Evolutionary conservation across 2,888 invertebrate genomes (phyloP), one percentile per base, ranked within the genome.

Genomic region (Philonicus albiceps): DNA sequence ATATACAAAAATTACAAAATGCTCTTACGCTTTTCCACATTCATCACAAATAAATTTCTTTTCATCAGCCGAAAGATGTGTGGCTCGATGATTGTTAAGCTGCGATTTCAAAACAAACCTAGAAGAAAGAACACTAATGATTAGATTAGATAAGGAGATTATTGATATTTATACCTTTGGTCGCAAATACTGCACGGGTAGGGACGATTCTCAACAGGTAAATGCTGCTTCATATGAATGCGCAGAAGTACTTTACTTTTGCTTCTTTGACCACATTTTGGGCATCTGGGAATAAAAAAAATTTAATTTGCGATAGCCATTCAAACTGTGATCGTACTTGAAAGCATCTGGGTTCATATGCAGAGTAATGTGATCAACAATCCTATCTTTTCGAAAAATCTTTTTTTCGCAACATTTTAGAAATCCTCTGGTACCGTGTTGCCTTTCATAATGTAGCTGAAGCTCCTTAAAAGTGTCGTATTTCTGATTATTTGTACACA

Each of bases 141-240:
- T 16, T 27, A 0, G 3, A 72, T 4, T 0, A 73, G 30, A 73
- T 22, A 72, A 4, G 1, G 5, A 30, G 2, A 4, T 22, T 30
- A 13, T 73, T 27, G 19, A 80, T 11, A 27, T 4, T 72, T 11
- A 34, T 85, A 88, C 87, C 87, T 87, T 75, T 88, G 87, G 16
- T 85, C 80, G 64, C 88, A 88, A 55, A 85, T 86, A 13, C 83
- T 55, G 64, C 88, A 88, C 74, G 87, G 43, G 84, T 87, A 88
- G 19, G 86, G 85, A 80, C 88, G 73, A n/a, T 88, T 80, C n/a
- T 88, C 88, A 19, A 78, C 31, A 11, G 88, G 88, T 55, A 88
- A 76, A 86, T 88, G 88, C 49, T 88, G 88, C 76, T 88, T 88
- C 88, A 88, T 87, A 83, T 88, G 88, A 37, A 87, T 87, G 30